Conservation (phyloP, 1,140 invertebrate species). For the Leptinotarsa texana region DNA sequence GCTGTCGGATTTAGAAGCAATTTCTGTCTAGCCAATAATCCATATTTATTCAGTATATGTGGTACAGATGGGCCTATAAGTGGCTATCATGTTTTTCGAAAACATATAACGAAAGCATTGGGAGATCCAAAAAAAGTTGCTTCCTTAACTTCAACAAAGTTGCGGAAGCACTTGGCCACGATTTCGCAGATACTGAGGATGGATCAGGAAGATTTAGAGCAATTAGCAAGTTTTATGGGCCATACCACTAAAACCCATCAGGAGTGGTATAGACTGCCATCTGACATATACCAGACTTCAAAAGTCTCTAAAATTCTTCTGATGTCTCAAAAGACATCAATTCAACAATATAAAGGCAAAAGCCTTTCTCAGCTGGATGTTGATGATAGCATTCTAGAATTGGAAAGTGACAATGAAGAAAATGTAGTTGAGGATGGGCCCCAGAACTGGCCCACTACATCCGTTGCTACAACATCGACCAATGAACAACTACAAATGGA, state of each 20-base stretch:
- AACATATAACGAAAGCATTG: constrained; percentile 35
- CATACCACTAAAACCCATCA: constrained; percentile 34
- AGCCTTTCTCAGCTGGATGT: constrained; percentile 44
- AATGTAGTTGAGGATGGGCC: not conserved
- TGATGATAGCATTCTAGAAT: constrained; percentile 28
- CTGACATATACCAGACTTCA: constrained; percentile 41
- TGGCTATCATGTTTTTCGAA: constrained; percentile 47
- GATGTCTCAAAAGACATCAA: constrained; percentile 47
- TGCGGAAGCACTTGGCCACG: constrained; percentile 51
- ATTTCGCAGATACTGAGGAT: constrained; percentile 50
- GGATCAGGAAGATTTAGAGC: constrained; percentile 47
- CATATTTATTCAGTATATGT: constrained; percentile 42
- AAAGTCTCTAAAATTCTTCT: constrained; percentile 48
- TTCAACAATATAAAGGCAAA: constrained; percentile 46
- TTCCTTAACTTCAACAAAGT: constrained; percentile 42
- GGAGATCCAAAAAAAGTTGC: constrained; percentile 46
- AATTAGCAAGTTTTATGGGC: constrained; percentile 49
- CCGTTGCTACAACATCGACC: not conserved
- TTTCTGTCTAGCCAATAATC: constrained; percentile 43
- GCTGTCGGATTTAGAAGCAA: constrained; percentile 31
- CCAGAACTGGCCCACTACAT: not conserved
- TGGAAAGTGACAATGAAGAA: constrained; percentile 35
- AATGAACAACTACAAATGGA: constrained; percentile 15
- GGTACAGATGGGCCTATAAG: constrained; percentile 34
- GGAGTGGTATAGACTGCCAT: constrained; percentile 37